A percentile compares a stretch with the other conserved stretches of the same genome.
phyloP scores from a whole-genome alignment of 1,140 invertebrate genomes.

The Pollicipes pollicipes region DNA sequence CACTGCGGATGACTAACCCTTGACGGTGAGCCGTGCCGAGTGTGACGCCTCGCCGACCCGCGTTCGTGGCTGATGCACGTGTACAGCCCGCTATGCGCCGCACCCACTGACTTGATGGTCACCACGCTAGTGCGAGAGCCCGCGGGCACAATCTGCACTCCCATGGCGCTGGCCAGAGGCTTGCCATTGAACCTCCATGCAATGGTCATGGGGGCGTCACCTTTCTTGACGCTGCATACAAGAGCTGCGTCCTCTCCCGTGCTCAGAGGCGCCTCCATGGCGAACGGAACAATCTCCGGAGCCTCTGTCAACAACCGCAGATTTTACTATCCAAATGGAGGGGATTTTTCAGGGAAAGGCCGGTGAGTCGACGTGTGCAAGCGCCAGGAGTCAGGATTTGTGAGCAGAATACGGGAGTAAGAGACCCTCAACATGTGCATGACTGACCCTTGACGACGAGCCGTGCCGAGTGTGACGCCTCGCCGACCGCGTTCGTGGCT shows the following conservation, averaged over 20 bases:
- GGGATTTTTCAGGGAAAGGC: too few relatives aligned
- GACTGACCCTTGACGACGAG: slow-evolving; percentile 34
- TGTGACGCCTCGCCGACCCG: slow-evolving; percentile 28
- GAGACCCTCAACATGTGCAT: too few relatives aligned
- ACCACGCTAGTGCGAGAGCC: slow-evolving; percentile 13
- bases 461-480: slow-evolving; percentile 29
- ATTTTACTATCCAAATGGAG: too few relatives aligned
- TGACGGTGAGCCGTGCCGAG: slow-evolving; percentile 14
- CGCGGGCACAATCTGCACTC: too few relatives aligned
- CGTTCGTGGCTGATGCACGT: slow-evolving; percentile 41
- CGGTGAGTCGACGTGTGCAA: too few relatives aligned
- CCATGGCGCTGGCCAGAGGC: too few relatives aligned
- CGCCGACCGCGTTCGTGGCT: slow-evolving; percentile 32
- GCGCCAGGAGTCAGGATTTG: too few relatives aligned
- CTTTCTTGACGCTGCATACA: too few relatives aligned
- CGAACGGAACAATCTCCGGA: slow-evolving; percentile 44
- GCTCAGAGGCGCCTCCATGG: slow-evolving; percentile 36
- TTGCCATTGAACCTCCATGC: too few relatives aligned
- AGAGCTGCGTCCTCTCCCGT: slow-evolving; percentile 27
- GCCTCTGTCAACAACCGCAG: slow-evolving; percentile 14
- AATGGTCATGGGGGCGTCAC: too few relatives aligned
- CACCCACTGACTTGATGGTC: slow-evolving; percentile 19
- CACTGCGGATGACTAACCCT: slow-evolving; percentile 15
- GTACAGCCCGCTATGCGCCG: slow-evolving; percentile 22
- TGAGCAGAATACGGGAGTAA: too few relatives aligned